Evolutionary conservation across 2,888 invertebrate genomes (phyloP), one percentile per base, ranked within the genome.

Genomic region (Lapara coniferarum): DNA sequence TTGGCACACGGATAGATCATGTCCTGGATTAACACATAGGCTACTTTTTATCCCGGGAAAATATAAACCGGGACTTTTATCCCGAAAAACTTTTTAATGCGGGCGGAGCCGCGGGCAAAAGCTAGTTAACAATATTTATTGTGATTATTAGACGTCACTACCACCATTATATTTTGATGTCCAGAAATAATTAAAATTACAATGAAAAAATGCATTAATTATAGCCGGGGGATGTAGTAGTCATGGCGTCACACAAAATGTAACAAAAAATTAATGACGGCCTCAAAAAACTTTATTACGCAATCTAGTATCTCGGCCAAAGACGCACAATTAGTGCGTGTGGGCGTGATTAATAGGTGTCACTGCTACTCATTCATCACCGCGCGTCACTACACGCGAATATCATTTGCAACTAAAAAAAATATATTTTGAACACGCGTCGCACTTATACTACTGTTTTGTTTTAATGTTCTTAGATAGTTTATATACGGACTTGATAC

Each of bases 271-370:
- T 63, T 25, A 63, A 63, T 63, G 63, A 13, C 63, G 46, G 19
- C 59, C 49, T 13, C 63, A 49, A 49, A 63, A 56, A 63, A 63
- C 19, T 49, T 46, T 49, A 63, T 63, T 63, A 63, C 63, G 63
- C 49, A 12, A 49, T 13, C 63, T 63, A 49, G 16, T 63, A 63
- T 49, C 49, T 63, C 49, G 63, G 63, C 19, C 49, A 57, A 63
- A 63, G 63, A 63, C 49, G 19, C 63, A 63, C 63, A 63, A 63
- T 63, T 63, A 63, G 63, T 63, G 16, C 12, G 46, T 46, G 63
- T 63, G 63, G 63, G 63, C 63, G 63, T 63, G 63, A 63, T 63
- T 49, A 63, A 49, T 63, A 63, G 19, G 19, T 63, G 59, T 63
- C 63, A 49, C 19, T 49, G 19, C 49, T 46, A 49, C 16, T 12